Evolutionary conservation across 2,113 vertebrate species (phyloP).

Genomic region (Oreotrochilus melanogaster): DNA sequence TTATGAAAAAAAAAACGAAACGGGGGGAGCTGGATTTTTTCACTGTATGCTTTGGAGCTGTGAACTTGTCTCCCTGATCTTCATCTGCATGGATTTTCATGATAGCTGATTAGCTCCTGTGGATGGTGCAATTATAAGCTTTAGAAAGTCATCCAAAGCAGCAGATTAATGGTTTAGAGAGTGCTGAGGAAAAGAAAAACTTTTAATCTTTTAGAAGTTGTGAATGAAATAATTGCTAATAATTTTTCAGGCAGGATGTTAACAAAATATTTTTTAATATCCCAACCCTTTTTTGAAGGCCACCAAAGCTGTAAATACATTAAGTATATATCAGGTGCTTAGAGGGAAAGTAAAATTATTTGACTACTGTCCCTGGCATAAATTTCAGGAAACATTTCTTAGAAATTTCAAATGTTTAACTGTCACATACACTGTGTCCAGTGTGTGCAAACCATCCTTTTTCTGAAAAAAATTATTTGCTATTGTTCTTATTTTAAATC

Average conservation of each 20-base stretch:
- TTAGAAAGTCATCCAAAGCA: slow-evolving; percentile 39
- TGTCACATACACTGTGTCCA: not conserved
- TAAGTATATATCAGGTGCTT: not conserved
- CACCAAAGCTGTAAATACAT: not conserved
- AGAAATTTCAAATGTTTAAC: not conserved
- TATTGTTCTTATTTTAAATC: not conserved
- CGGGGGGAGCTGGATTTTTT: not conserved
- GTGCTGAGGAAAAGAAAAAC: not conserved
- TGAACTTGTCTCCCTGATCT: slow-evolving; percentile 28
- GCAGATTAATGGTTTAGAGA: slow-evolving; percentile 15
- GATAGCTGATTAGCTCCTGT: slow-evolving; percentile 41
- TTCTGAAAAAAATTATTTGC: not conserved
- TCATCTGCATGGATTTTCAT: slow-evolving; percentile 2
- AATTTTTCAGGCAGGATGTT: not conserved
- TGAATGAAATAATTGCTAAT: not conserved
- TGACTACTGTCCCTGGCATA: not conserved
- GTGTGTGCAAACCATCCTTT: not conserved
- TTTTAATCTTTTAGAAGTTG: not conserved
- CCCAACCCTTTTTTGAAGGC: not conserved
- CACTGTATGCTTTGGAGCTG: not conserved
- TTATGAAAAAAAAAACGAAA: not conserved
- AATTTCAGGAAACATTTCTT: not conserved
- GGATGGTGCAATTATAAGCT: slow-evolving; percentile 43
- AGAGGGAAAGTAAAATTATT: not conserved
- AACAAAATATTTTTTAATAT: not conserved